phyloP scores from a whole-genome alignment of 1,140 invertebrate species.

The Argopecten irradians region DNA sequence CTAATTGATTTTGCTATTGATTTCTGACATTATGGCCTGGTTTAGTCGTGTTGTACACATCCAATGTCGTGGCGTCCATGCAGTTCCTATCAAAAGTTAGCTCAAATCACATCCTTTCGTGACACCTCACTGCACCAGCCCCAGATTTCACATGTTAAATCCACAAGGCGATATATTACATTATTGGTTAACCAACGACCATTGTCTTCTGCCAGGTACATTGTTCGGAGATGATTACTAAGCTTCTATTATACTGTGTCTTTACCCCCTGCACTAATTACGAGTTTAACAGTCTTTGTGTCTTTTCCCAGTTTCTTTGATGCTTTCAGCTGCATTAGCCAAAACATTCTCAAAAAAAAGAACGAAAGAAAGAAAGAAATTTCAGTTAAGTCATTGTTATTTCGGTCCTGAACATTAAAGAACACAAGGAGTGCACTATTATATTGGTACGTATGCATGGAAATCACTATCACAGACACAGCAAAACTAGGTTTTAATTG shows the following conservation, averaged over 20 bases:
- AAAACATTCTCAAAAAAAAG: no score
- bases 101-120: neutral
- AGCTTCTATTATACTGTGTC: neutral
- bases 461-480: no score
- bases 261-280: no score
- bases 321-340: no score
- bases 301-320: no score
- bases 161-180: neutral
- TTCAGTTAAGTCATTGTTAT: no score
- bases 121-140: neutral
- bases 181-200: neutral
- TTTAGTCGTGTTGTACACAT: neutral
- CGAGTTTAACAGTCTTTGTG: no score
- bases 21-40: neutral
- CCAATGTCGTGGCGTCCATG: neutral
- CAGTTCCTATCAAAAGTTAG: neutral
- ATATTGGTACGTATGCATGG: no score
- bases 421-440: no score
- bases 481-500: no score
- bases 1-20: conserved; percentile 1
- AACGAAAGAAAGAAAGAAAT: no score
- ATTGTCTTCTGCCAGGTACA: neutral
- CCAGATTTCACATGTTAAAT: neutral
- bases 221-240: neutral
- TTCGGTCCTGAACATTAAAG: no score